phyloP scores from a whole-genome alignment of 2,113 vertebrate genomes.

The Calonectris borealis region DNA sequence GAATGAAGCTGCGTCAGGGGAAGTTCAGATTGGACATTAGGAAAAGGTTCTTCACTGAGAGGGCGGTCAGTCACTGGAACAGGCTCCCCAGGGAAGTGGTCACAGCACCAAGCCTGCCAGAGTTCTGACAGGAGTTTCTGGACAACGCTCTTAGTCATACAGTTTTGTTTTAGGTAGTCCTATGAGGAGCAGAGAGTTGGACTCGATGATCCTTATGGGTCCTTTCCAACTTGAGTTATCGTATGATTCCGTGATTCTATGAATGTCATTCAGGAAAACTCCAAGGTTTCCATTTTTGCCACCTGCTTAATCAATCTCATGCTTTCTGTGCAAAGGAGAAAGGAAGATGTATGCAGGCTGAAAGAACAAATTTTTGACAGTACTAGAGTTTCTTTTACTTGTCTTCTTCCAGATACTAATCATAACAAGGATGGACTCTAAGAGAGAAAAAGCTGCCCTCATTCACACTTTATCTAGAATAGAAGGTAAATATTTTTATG shows the following conservation, averaged over 20 bases:
- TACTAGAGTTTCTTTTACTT: background rate
- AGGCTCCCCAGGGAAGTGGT: background rate
- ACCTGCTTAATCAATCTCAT: background rate
- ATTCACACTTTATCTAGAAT: slow-evolving; percentile 70
- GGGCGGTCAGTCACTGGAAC: background rate
- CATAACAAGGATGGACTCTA: slow-evolving; percentile 72
- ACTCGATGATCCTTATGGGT: background rate
- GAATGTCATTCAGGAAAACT: background rate
- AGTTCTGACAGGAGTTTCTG: background rate
- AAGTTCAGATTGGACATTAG: background rate
- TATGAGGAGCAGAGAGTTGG: background rate
- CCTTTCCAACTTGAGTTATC: background rate
- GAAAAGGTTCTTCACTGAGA: background rate
- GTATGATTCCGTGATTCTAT: background rate
- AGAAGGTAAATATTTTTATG: slow-evolving; percentile 75
- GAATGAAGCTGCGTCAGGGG: background rate
- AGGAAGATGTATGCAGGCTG: background rate
- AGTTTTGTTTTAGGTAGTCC: background rate
- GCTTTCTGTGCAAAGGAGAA: background rate
- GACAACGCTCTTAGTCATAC: background rate
- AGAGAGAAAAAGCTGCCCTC: slow-evolving; percentile 70
- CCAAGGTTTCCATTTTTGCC: background rate
- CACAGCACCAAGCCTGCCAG: background rate
- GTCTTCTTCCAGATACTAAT: slow-evolving; percentile 70
- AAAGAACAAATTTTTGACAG: background rate